Conservation (phyloP, 2,797 vertebrate species). For the Sebastes diploproa region DNA sequence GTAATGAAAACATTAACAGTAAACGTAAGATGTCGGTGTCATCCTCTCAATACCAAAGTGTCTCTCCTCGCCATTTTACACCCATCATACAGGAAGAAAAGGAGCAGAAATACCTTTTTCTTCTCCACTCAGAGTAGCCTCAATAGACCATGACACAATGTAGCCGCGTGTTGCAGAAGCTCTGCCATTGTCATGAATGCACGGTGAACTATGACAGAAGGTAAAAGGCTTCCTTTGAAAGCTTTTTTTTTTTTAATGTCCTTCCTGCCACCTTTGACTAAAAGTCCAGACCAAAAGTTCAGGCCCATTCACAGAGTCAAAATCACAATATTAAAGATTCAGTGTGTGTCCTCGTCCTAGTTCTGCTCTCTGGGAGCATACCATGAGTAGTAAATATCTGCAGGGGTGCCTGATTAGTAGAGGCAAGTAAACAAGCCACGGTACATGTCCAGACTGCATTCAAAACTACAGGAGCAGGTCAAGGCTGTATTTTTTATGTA, state of each 20-base stretch:
- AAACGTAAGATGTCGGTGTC: background rate
- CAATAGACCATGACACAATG: constrained; percentile 10
- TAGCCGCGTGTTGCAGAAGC: background rate
- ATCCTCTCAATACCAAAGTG: background rate
- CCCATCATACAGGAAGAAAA: background rate
- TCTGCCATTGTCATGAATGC: background rate
- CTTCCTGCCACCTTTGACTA: background rate
- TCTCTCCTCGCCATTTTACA: background rate
- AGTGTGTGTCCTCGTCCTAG: background rate
- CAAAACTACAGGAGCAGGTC: background rate
- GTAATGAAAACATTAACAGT: background rate
- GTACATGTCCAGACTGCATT: constrained; percentile 3
- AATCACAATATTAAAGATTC: constrained; percentile 10
- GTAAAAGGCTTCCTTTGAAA: constrained; percentile 3
- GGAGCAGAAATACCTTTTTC: background rate
- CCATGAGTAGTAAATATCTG: constrained; percentile 6
- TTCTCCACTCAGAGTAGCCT: background rate
- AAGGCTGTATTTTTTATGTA: background rate
- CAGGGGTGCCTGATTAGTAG: constrained; percentile 23
- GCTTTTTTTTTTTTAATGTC: background rate
- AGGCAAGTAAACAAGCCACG: constrained; percentile 32
- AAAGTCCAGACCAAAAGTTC: constrained; percentile 1
- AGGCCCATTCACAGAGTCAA: background rate
- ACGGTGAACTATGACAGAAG: background rate
- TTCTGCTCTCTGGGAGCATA: constrained; percentile 24